Conservation (phyloP, 2,888 invertebrate species). For the Scaptomyza caliginosa region DNA sequence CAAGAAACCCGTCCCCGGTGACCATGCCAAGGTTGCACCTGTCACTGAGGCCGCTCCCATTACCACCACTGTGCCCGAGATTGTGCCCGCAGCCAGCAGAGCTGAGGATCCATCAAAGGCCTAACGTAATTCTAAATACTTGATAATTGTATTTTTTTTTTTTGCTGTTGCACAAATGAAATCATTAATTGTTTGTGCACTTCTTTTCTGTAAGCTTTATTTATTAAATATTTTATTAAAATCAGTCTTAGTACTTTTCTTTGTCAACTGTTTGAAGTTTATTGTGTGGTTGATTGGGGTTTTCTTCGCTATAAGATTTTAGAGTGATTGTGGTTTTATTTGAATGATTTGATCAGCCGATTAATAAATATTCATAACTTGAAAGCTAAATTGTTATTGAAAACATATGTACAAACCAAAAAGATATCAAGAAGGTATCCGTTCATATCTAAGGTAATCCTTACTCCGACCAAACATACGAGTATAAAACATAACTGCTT, state of each 20-base stretch:
- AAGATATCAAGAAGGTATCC: no score
- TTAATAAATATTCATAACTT: no score
- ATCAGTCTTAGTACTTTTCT: background rate
- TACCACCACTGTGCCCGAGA: conserved; percentile 28
- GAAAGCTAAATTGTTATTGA: no score
- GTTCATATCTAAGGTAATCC: no score
- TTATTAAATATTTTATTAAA: conserved; percentile 26
- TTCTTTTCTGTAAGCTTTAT: conserved; percentile 24
- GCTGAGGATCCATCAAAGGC: conserved; percentile 58
- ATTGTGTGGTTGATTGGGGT: background rate
- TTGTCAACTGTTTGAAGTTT: background rate
- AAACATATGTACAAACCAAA: no score
- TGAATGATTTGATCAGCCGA: no score
- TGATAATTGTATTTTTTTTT: conserved; percentile 5
- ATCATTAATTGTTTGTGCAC: background rate
- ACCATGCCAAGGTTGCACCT: conserved; percentile 26
- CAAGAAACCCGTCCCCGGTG: conserved; percentile 49
- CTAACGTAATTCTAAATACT: conserved; percentile 21
- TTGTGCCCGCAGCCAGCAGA: conserved; percentile 17
- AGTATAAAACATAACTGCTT: no score
- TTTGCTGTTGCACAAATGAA: conserved; percentile 13
- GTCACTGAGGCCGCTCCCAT: conserved; percentile 5
- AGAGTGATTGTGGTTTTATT: no score
- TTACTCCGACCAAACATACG: no score
- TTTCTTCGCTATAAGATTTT: background rate